Conservation (phyloP, 2,113 vertebrate species). For the Bos indicus region DNA sequence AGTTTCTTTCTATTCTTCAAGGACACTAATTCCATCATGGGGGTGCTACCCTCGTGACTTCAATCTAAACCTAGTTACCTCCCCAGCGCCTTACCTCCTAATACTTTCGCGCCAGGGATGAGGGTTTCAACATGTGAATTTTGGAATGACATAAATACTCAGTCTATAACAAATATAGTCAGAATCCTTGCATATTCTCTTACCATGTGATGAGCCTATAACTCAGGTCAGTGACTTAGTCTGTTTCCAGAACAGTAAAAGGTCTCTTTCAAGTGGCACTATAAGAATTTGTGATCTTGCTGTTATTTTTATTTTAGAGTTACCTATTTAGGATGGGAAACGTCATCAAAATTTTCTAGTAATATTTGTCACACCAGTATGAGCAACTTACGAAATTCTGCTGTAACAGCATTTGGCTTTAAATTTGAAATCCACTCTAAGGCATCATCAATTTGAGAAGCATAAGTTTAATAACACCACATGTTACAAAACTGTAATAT, state of each 20-base stretch:
- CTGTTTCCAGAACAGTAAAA: neutral
- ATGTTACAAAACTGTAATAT: neutral
- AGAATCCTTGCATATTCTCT: neutral
- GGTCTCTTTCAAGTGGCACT: neutral
- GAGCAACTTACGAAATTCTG: neutral
- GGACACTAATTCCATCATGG: neutral
- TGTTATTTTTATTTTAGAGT: neutral
- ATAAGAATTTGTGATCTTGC: neutral
- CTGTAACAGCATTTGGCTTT: neutral
- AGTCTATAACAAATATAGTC: neutral
- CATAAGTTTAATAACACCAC: neutral
- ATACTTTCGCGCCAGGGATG: neutral
- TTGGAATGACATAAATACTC: neutral
- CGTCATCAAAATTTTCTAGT: neutral
- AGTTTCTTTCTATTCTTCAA: neutral
- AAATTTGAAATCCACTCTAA: neutral
- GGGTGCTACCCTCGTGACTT: neutral
- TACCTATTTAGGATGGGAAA: conserved; percentile 7
- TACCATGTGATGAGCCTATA: neutral
- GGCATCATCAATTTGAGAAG: neutral
- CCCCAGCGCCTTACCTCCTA: neutral
- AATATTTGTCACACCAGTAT: neutral
- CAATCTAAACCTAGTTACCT: neutral
- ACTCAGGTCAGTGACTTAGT: neutral
- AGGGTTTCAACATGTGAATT: neutral